Percentiles rank a stretch among this genome's conserved stretches.
Evolutionary conservation across 1,140 invertebrate genomes (phyloP).

Genomic region (Stegodyphus dumicola): DNA sequence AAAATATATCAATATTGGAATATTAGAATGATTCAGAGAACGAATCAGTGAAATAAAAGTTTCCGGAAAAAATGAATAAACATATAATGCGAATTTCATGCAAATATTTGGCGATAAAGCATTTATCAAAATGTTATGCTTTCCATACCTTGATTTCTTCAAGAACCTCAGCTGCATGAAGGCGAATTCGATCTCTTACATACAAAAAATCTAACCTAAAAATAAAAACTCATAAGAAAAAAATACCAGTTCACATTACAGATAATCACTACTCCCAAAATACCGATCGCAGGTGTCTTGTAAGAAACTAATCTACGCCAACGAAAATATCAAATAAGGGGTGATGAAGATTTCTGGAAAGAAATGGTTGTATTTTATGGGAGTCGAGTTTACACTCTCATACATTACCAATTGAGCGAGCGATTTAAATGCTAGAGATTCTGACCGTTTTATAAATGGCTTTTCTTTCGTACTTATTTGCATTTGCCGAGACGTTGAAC

Average conservation of each 20-base stretch:
- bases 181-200: too few relatives aligned
- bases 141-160: background rate
- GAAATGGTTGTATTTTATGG: slow-evolving; percentile 20
- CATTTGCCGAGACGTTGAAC: background rate
- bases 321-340: slow-evolving; percentile 12
- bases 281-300: slow-evolving; percentile 7
- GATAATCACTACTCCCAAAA: slow-evolving; percentile 10
- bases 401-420: slow-evolving; percentile 1
- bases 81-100: too few relatives aligned
- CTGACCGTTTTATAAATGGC: background rate
- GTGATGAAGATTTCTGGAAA: slow-evolving; percentile 21
- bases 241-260: slow-evolving; percentile 3
- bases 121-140: background rate
- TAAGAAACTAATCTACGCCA: slow-evolving; percentile 12
- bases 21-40: too few relatives aligned
- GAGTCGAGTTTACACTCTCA: slow-evolving; percentile 1
- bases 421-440: slow-evolving; percentile 2
- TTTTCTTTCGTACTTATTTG: slow-evolving; percentile 13
- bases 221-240: background rate
- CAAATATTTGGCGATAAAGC: too few relatives aligned
- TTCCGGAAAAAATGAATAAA: too few relatives aligned
- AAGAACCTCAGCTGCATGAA: too few relatives aligned
- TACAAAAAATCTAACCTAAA: too few relatives aligned
- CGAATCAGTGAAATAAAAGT: too few relatives aligned
- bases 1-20: too few relatives aligned